Evolutionary conservation across 1,140 invertebrate species (phyloP), one percentile per base, ranked within the genome.

Genomic region (Drosophila melanogaster): DNA sequence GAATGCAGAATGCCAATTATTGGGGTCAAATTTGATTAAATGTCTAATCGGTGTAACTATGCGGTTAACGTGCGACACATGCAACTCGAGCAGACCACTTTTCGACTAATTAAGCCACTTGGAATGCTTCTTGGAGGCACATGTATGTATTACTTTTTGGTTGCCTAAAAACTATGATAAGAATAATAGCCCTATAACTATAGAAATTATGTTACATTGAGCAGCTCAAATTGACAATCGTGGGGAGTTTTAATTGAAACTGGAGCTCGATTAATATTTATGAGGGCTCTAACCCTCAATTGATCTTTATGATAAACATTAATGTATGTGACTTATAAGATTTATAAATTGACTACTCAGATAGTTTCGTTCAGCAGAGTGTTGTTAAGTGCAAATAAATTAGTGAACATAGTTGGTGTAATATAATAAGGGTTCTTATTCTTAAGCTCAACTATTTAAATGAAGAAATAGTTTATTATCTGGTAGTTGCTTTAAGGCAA

Each of bases 21-120:
- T 79, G 79, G 78, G 84, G 76, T 74, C 81, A 78, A 79, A 78
- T 71, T 51, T 76, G 62, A 76, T 76, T 67, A 53, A 65, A 66
- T 47, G 69, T 22, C 51, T 71, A 71, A 71, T 71, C 67, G 65
- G 44, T 72, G 67, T 60, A 38, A 60, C 66, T 72, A 72, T 50
- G 43, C 50, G 22, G 26, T 19, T n/a, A 35, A 56, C 60, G 50
- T 69, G 53, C 53, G 26, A 44, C 53, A 71, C 49, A 44, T 72
- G 19, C 30, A 15, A 22, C n/a, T 30, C 62, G 15, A 15, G 26
- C 22, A 2, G 38, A 5, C 38, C 44, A 26, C 10, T 26, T 50
- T 66, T 33, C 15, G 17, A 38, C 24, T 66, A 50, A 67, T 51
- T 67, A 51, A 43, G 15, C 26, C 59, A 17, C n/a, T 22, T 4